Evolutionary conservation across 2,797 vertebrate genomes (phyloP).

Genomic region (Ataeniobius toweri): DNA sequence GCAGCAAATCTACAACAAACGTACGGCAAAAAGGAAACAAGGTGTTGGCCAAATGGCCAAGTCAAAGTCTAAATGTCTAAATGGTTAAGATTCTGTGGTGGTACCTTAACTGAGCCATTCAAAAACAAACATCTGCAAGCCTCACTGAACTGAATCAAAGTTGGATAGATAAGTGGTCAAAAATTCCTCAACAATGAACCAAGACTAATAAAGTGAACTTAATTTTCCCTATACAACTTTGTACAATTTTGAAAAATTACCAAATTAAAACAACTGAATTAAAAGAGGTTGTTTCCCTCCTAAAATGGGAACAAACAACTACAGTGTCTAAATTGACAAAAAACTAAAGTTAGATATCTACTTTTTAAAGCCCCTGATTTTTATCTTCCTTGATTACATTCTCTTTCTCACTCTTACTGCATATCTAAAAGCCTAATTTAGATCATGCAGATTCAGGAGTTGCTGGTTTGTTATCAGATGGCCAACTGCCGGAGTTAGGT

Average conservation of each 20-base stretch:
- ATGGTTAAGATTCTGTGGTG: not conserved
- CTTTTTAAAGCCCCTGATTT: slow-evolving; percentile 3
- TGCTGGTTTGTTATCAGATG: slow-evolving; percentile 31
- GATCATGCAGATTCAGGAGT: slow-evolving; percentile 31
- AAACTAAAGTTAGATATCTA: not conserved
- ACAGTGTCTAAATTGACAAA: not conserved
- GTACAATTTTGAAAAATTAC: not conserved
- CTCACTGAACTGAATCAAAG: not conserved
- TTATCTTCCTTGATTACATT: slow-evolving; percentile 6
- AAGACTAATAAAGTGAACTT: not conserved
- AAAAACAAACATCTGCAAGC: not conserved
- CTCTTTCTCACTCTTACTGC: not conserved
- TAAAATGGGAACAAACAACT: not conserved
- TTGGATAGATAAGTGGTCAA: not conserved
- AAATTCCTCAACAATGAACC: not conserved
- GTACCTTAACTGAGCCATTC: not conserved
- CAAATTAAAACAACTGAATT: not conserved
- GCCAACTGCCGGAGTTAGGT: slow-evolving; percentile 3
- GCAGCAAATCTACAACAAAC: not conserved
- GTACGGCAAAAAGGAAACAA: not conserved
- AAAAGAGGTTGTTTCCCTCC: not conserved
- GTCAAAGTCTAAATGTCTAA: not conserved
- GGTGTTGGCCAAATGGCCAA: not conserved
- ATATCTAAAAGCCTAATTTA: slow-evolving; percentile 38
- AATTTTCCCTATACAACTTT: not conserved